These are phyloP conservation scores for Hydroisotoma schaefferi DNA, from an alignment of 2,888 invertebrate genomes.

Conservation along the genomic window DNA sequence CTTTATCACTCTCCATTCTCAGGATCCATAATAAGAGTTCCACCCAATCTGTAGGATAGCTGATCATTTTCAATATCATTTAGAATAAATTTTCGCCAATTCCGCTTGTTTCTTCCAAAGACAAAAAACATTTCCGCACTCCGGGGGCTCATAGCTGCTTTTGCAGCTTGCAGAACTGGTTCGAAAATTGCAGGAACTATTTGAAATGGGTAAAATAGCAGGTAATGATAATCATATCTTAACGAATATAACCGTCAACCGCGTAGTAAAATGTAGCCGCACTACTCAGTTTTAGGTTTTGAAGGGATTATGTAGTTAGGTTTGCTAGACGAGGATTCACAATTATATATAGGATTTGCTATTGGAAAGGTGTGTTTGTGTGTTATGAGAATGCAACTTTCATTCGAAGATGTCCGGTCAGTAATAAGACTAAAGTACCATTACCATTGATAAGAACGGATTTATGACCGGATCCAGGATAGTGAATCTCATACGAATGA, in stretches of 20 bases:
- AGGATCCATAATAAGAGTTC: conserved; percentile 1
- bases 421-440: background rate
- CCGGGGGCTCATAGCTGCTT: background rate
- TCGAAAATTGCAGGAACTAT: background rate
- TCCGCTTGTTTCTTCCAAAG: background rate
- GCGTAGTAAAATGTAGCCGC: too few relatives aligned
- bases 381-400: too few relatives aligned
- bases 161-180: background rate
- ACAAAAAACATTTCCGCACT: background rate
- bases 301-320: too few relatives aligned
- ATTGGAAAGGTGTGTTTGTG: background rate
- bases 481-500: background rate
- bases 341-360: background rate
- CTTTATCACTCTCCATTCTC: too few relatives aligned
- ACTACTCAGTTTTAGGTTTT: too few relatives aligned
- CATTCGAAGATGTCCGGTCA: too few relatives aligned
- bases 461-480: background rate
- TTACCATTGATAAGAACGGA: background rate
- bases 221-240: background rate
- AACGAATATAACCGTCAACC: too few relatives aligned
- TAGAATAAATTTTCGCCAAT: background rate
- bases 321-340: background rate
- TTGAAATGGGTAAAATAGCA: too few relatives aligned
- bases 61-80: conserved; percentile 1
- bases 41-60: background rate